A percentile compares a stretch with the other conserved stretches of the same genome.
Conservation (phyloP, 2,113 vertebrate genomes). For the Piliocolobus tephrosceles region DNA sequence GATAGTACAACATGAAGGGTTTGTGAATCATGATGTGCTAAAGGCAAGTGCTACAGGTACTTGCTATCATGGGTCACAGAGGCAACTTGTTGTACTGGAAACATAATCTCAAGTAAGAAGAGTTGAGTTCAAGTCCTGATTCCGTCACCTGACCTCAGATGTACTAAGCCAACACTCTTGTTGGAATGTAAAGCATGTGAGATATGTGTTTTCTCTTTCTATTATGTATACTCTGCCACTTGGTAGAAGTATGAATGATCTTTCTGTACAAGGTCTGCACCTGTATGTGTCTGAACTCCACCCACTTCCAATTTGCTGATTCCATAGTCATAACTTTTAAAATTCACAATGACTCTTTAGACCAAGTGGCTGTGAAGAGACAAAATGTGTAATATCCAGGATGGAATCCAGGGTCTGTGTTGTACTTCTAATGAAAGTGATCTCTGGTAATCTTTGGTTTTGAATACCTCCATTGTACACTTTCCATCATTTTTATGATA, state of each 20-base stretch:
- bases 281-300: not conserved
- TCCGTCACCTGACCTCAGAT: not conserved
- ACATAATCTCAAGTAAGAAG: not conserved
- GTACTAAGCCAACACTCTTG: not conserved
- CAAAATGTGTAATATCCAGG: not conserved
- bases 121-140: not conserved
- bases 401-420: not conserved
- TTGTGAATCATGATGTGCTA: not conserved
- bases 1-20: too few relatives aligned
- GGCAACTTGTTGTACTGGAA: not conserved
- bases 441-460: constrained; percentile 66
- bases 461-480: constrained; percentile 57
- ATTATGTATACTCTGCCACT: not conserved
- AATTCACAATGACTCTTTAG: not conserved
- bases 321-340: constrained; percentile 28
- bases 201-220: not conserved
- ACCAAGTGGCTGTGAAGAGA: not conserved
- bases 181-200: not conserved
- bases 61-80: not conserved
- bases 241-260: not conserved
- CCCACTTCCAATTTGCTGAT: not conserved
- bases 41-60: accelerated
- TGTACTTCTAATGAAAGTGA: constrained; percentile 62
- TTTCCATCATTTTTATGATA: constrained; percentile 79
- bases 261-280: not conserved